Percentiles rank a stretch among this genome's conserved stretches.
Evolutionary conservation across 2,797 vertebrate species (phyloP).

Genomic region (Heterohyrax brucei): DNA sequence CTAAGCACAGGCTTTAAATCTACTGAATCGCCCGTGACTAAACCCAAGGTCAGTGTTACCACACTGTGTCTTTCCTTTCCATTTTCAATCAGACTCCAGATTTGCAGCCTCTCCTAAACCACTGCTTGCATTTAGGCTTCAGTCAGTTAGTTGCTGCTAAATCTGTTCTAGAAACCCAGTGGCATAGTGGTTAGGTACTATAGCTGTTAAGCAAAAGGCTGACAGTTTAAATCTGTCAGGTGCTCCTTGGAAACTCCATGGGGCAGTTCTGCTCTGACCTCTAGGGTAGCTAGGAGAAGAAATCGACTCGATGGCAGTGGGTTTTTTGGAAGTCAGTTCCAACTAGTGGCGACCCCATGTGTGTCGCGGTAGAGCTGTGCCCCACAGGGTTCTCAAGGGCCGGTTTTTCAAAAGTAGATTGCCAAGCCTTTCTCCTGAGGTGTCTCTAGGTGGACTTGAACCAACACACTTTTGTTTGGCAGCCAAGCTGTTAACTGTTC

Average conservation of each 20-base stretch:
- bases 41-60: background rate
- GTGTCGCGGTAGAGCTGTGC: background rate
- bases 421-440: background rate
- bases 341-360: too few relatives aligned
- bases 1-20: background rate
- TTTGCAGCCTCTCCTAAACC: background rate
- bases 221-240: too few relatives aligned
- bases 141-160: background rate
- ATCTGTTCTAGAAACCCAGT: too few relatives aligned
- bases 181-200: too few relatives aligned
- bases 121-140: slow-evolving; percentile 12
- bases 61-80: background rate
- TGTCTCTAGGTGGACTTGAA: background rate
- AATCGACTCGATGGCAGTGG: too few relatives aligned
- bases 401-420: too few relatives aligned
- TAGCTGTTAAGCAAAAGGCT: too few relatives aligned
- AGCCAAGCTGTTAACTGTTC: background rate
- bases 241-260: too few relatives aligned
- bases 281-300: too few relatives aligned
- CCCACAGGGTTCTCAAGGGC: background rate
- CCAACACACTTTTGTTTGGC: too few relatives aligned
- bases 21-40: background rate
- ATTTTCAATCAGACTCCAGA: background rate
- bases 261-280: too few relatives aligned
- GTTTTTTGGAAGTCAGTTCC: too few relatives aligned